Base-by-base conservation (phyloP, 2,888 invertebrate species). In the Drosophila rellima region DNA sequence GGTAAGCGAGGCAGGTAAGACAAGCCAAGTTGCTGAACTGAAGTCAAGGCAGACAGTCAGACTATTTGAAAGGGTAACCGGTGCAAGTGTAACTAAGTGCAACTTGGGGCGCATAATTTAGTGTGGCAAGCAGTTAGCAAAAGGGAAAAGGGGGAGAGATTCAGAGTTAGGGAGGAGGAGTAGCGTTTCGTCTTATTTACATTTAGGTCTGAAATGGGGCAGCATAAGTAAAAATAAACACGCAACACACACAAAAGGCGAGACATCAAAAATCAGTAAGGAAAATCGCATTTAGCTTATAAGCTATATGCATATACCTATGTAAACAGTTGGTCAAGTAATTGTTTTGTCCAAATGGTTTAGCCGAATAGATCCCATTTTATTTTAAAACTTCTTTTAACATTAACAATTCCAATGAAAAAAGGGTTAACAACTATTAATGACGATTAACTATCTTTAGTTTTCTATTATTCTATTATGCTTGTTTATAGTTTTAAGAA, bases 261-360 rank as follows among this genome's bases (percentile, higher is more conserved):
- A 55, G 71, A 55, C 63, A 65, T 52, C 45, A 51, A 61, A 73
- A 80, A 80, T 79, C 72, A 75, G 57, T 65, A 68, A 72, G 70
- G 66, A 77, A 84, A 84, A 88, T 85, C 86, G 74, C 71, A 54
- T 65, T 66, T 66, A 77, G 52, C 77, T 59, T 74, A 74, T 57
- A 47, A 57, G 40, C 54, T 35, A 62, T 71, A 45, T 57, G 3
- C 39, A 40, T 47, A 42, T 54, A 31, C 33, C 20, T 59, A 42
- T 54, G 23, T 18, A 40, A 17, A 51, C n/a, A 23, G 13, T n/a
- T n/a, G 23, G 40, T 11, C 35, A 35, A 35, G 26, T n/a, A 35
- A 35, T 35, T 35, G 35, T n/a, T 35, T 35, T n/a, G 35, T n/a
- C n/a, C n/a, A 13, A 31, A 33, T 13, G 4, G 2, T 13, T 33